These are phyloP conservation scores for Dasypus novemcinctus DNA, from an alignment of 2,113 vertebrate genomes.

Conservation along the genomic window DNA sequence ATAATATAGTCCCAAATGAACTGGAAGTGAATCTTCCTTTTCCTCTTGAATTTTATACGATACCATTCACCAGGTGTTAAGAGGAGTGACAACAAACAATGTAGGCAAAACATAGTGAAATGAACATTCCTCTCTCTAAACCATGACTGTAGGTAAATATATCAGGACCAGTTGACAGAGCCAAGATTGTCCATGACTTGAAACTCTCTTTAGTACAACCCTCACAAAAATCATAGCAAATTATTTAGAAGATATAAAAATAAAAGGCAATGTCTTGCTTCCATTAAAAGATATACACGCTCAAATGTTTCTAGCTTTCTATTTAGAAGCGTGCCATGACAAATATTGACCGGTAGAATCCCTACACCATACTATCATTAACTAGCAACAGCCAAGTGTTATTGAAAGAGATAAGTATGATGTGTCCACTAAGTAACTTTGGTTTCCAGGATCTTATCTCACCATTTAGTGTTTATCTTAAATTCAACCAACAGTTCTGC, in stretches of 20 bases:
- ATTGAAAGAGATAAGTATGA: neutral
- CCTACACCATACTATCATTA: neutral
- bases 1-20: neutral
- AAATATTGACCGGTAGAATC: neutral
- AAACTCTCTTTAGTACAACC: neutral
- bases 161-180: neutral
- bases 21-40: neutral
- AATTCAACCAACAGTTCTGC: neutral
- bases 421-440: neutral
- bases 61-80: no score
- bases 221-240: slow-evolving; percentile 31
- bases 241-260: neutral
- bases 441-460: neutral
- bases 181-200: neutral
- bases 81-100: neutral
- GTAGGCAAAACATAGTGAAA: slow-evolving; percentile 1
- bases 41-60: neutral
- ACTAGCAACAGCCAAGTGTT: neutral
- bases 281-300: neutral
- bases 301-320: neutral
- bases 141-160: neutral
- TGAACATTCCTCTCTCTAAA: neutral
- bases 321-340: neutral
- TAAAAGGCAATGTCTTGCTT: neutral
- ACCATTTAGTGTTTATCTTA: neutral